Conservation (phyloP, 2,113 vertebrate species). For the Pipa parva region DNA sequence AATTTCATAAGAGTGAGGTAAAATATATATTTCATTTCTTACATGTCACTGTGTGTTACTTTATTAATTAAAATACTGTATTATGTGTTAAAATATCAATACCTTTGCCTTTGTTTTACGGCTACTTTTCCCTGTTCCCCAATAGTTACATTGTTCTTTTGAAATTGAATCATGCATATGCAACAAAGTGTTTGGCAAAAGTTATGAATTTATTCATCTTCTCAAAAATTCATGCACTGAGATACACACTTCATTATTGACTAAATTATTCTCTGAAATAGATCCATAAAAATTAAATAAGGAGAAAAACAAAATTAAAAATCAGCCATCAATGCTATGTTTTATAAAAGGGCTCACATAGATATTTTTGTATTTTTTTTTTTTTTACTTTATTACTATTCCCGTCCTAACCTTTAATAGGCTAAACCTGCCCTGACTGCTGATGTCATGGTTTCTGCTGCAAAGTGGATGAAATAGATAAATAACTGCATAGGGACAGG, state of each 20-base stretch:
- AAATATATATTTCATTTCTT: not conserved
- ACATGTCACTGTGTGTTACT: not conserved
- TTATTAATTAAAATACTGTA: not conserved
- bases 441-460: no score
- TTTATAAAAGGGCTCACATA: no score
- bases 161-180: slow-evolving; percentile 53
- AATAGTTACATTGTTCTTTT: slow-evolving; percentile 51
- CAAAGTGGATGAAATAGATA: no score
- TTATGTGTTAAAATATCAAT: not conserved
- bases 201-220: slow-evolving; percentile 60
- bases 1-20: not conserved
- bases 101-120: not conserved
- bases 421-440: no score
- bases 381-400: no score
- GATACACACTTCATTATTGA: slow-evolving; percentile 56
- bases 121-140: slow-evolving; percentile 48
- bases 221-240: slow-evolving; percentile 56
- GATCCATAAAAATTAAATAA: slow-evolving; percentile 49
- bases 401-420: no score
- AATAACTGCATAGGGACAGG: no score
- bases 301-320: slow-evolving; percentile 47
- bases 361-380: no score
- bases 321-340: slow-evolving; percentile 31
- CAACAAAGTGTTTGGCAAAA: slow-evolving; percentile 54
- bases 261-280: slow-evolving; percentile 57